A percentile compares a stretch with the other conserved stretches of the same genome.
phyloP scores from a whole-genome alignment of 2,113 vertebrate species.

The Ceyx melanurus region DNA sequence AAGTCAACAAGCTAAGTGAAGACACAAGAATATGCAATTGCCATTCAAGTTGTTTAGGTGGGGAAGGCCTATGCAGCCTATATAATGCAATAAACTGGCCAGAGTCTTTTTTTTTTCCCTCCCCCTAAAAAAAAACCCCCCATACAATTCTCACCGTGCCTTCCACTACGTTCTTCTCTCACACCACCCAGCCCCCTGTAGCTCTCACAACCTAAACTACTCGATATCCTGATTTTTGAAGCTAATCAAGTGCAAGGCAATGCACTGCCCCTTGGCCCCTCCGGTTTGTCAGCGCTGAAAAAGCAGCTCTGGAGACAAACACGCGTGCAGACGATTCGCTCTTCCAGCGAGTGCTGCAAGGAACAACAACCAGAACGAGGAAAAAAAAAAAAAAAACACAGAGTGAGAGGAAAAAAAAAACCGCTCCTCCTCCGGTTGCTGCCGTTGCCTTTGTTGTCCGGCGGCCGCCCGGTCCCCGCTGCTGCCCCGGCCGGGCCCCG shows the following conservation, averaged over 20 bases:
- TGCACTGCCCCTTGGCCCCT: neutral
- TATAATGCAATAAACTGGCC: neutral
- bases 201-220: neutral
- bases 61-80: neutral
- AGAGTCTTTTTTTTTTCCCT: neutral
- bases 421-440: neutral
- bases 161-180: neutral
- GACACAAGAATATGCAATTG: neutral
- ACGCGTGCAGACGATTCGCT: neutral
- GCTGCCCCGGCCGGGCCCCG: neutral
- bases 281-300: neutral
- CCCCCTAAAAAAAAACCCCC: neutral
- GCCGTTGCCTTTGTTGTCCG: conserved; percentile 57
- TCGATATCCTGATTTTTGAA: neutral
- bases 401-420: neutral
- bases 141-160: neutral
- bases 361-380: neutral
- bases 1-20: conserved; percentile 37
- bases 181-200: neutral
- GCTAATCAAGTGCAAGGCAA: neutral
- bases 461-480: neutral
- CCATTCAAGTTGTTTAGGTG: conserved; percentile 36
- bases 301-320: conserved; percentile 3
- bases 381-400: neutral
- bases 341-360: neutral